Base-by-base conservation (phyloP, 2,797 vertebrate genomes). In the Pogoniulus pusillus region DNA sequence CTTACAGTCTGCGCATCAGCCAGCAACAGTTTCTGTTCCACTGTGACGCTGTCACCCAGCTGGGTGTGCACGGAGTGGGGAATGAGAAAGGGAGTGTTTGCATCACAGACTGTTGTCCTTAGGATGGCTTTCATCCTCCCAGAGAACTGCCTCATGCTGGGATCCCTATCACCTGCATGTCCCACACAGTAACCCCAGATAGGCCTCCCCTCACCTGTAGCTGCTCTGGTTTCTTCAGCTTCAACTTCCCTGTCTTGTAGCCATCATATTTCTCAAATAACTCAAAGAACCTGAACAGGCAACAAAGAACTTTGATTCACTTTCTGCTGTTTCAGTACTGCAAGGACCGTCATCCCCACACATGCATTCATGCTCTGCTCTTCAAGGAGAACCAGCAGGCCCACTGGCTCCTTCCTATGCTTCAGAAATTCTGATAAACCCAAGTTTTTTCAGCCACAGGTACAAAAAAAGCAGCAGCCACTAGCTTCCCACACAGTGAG, bases 261-360 rank as follows among this genome's bases (percentile, higher is more conserved):
- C 99, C 99, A 64, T 98, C 98, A 17, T 99, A 98, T 96, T 99
- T 99, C 85, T 99, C 98, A 97, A 99, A 99, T 29, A 99, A 97
- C 55, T 98, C 98, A 95, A 99, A 99, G 96, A 99, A 99, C 97
- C 99, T 99, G 94, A 92, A 91, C 45, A 92, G 66, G 91, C 23
- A 96, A 95, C 39, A 91, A 71, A 95, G 53, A 93, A 85, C 49
- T 10, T 24, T 41, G 32, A 71, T 74, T 5, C 29, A 81, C 35
- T 70, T 93, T 85, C 76, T 81, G 76, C 57, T 75, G n/a, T 45
- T 91, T 80, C 39, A 58, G 32, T 45, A n/a, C 84, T 49, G 82
- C 23, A 82, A 55, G 12, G 30, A 73, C 47, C 30, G 13, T 60
- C 29, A 88, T 49, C 35, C 65, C 78, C 65, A 57, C 22, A 24